Evolutionary conservation across 2,797 vertebrate species (phyloP), one percentile per base, ranked within the genome.

Genomic region (Pampus argenteus): DNA sequence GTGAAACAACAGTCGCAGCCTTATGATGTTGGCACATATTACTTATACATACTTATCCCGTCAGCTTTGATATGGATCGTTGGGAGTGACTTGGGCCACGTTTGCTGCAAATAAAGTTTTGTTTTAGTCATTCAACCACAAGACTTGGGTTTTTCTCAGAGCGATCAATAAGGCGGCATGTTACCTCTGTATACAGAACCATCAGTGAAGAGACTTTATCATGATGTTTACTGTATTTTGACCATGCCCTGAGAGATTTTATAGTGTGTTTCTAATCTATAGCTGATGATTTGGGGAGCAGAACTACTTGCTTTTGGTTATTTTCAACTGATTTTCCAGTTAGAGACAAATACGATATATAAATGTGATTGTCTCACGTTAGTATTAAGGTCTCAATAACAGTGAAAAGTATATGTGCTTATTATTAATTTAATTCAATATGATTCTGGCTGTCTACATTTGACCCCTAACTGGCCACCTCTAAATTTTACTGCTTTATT

Each of bases 201-300:
- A 25, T 26, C 0, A 49, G 18, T 5, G 20, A 54, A 31, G 22
- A 51, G 6, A 55, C 48, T 4, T n/a, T 18, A 2, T 14, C 5
- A 7, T 3, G 38, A 17, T 25, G 63, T 44, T 57, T 59, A 13
- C 51, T 18, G 75, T n/a, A 55, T 86, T 88, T 87, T 86, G 87
- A 87, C 87, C 86, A 86, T 31, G 63, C 79, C 87, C 85, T 84
- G 89, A 79, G 71, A 7, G 58, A 23, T 5, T 61, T 31, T 1
- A 51, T n/a, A 1, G 26, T 6, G 45, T 4, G 4, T 54, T 57
- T 31, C 25, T 8, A 1, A 36, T 25, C 49, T 44, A 25, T 17
- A 50, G 9, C 18, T 51, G 31, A 29, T 38, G 4, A 25, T n/a
- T 18, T 42, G 8, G 51, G 29, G 10, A 5, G 17, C 45, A 23